Percentiles rank a stretch among this genome's conserved stretches.
These are phyloP conservation scores for Merodon equestris DNA, from an alignment of 2,888 invertebrate species.

Conservation along the genomic window DNA sequence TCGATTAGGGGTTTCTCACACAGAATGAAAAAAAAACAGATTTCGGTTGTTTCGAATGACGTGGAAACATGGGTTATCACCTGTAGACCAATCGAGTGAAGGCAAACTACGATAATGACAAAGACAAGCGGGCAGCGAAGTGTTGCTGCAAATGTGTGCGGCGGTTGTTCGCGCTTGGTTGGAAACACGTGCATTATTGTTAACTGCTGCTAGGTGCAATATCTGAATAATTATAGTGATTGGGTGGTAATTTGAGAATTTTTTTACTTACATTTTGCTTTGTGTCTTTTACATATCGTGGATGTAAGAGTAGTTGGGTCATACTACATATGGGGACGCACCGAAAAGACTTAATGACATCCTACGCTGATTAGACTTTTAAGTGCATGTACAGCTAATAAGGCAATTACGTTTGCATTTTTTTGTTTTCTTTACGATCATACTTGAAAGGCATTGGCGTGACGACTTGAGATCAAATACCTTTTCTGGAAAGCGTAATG, in stretches of 20 bases:
- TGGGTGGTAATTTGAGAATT: constrained; percentile 58
- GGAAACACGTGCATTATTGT: constrained; percentile 58
- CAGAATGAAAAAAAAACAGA: constrained; percentile 1
- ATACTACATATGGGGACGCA: too few relatives aligned
- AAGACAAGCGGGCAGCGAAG: constrained; percentile 31
- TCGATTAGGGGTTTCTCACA: constrained; percentile 36
- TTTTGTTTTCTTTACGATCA: too few relatives aligned
- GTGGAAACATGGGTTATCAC: constrained; percentile 44
- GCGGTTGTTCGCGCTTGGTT: not conserved
- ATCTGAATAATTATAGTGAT: constrained; percentile 49
- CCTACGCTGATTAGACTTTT: too few relatives aligned
- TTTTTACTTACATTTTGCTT: not conserved
- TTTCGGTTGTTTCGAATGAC: constrained; percentile 7
- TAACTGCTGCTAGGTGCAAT: constrained; percentile 47
- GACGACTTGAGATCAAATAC: too few relatives aligned
- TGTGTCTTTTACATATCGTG: too few relatives aligned
- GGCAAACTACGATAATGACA: not conserved
- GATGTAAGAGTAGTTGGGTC: too few relatives aligned
- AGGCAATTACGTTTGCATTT: too few relatives aligned
- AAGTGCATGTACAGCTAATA: not conserved
- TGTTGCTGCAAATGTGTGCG: not conserved
- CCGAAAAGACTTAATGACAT: too few relatives aligned
- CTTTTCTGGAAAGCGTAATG: too few relatives aligned
- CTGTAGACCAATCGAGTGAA: constrained; percentile 31
- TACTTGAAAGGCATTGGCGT: too few relatives aligned